phyloP scores from a whole-genome alignment of 2,113 vertebrate species.

The Dolichotis patagonum region DNA sequence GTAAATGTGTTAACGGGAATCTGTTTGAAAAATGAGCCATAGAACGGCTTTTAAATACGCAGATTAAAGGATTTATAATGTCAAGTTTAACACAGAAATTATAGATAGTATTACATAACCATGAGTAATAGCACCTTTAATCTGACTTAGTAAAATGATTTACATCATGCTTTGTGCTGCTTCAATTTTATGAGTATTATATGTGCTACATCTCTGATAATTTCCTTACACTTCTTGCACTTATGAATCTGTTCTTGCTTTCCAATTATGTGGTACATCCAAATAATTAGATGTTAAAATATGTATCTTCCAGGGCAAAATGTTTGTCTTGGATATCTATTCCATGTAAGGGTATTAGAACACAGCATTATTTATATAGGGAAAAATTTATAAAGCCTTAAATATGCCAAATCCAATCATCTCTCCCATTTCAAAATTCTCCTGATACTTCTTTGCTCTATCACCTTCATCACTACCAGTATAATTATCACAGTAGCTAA shows the following conservation, averaged over 20 bases:
- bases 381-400: constrained; percentile 11
- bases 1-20: constrained; percentile 93
- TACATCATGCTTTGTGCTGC: constrained; percentile 80
- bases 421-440: neutral
- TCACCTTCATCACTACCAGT: neutral
- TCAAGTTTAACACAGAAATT: constrained; percentile 96
- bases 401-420: neutral
- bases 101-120: constrained; percentile 89
- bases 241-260: constrained; percentile 57
- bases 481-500: neutral
- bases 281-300: constrained; percentile 80
- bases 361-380: constrained; percentile 26
- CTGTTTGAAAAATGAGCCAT: constrained; percentile 95
- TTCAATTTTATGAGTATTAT: constrained; percentile 77
- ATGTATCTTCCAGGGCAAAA: constrained; percentile 59
- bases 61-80: constrained; percentile 99
- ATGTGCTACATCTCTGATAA: constrained; percentile 48
- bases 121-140: constrained; percentile 91
- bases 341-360: constrained; percentile 19
- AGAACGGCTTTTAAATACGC: constrained; percentile 93
- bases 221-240: neutral
- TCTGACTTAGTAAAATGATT: constrained; percentile 90
- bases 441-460: neutral
- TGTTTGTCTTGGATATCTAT: constrained; percentile 34
- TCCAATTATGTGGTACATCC: constrained; percentile 68